Percentiles rank a stretch among this genome's conserved stretches.
Conservation (phyloP, 2,888 invertebrate species). For the Pristionchus arcanus region DNA sequence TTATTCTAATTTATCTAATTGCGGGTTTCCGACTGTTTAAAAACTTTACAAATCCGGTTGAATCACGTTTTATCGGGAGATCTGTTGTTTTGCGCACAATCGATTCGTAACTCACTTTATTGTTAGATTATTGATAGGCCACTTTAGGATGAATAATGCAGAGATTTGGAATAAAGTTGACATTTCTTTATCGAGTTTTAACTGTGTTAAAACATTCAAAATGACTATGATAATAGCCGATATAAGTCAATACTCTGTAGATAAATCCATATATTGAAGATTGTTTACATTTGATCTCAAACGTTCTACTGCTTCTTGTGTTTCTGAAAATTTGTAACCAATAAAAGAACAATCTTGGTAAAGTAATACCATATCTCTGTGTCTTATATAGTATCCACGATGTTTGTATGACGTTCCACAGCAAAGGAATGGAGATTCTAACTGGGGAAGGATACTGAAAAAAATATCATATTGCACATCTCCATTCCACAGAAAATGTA, state of each 20-base stretch:
- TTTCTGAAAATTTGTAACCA: background rate
- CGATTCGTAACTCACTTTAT: background rate
- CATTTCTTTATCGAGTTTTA: background rate
- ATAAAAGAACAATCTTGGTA: background rate
- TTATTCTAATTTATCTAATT: background rate
- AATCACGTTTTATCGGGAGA: background rate
- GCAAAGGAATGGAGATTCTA: background rate
- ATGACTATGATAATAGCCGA: background rate
- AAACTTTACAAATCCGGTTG: background rate
- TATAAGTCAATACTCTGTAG: background rate
- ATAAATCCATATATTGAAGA: background rate
- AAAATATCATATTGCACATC: background rate
- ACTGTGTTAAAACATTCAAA: too few species aligned
- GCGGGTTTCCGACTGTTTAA: constrained; percentile 7
- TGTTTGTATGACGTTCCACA: constrained; percentile 36
- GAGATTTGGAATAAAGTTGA: constrained; percentile 8
- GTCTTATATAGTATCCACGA: background rate
- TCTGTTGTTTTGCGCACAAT: constrained; percentile 1
- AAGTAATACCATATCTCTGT: background rate
- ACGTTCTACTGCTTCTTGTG: background rate
- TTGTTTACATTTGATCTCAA: background rate
- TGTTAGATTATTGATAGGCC: background rate
- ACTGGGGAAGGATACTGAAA: background rate
- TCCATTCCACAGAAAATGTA: background rate
- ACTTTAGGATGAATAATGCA: background rate